These are phyloP conservation scores for Heliconius congener DNA, from an alignment of 1,140 invertebrate species.

Conservation along the genomic window DNA sequence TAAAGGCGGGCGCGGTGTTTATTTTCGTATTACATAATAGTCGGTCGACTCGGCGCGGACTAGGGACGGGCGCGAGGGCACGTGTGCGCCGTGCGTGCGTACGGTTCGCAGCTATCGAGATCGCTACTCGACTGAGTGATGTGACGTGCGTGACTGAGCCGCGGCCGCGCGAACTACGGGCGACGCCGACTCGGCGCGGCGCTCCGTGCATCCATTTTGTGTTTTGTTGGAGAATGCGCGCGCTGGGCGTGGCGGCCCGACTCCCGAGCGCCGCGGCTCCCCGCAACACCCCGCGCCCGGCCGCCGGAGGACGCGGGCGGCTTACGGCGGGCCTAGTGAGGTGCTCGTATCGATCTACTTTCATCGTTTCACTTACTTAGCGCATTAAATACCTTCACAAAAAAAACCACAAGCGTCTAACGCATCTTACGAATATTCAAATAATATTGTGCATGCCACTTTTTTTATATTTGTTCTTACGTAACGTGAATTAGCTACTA, in stretches of 20 bases:
- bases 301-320: constrained; percentile 39
- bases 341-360: constrained; percentile 39
- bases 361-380: constrained; percentile 43
- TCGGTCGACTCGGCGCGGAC: constrained; percentile 50
- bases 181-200: constrained; percentile 63
- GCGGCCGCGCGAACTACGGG: constrained; percentile 47
- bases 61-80: constrained; percentile 57
- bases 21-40: constrained; percentile 74
- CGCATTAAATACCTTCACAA: too few relatives aligned
- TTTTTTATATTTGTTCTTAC: too few relatives aligned
- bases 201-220: constrained; percentile 70
- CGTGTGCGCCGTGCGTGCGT: constrained; percentile 73
- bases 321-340: constrained; percentile 34
- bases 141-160: constrained; percentile 70
- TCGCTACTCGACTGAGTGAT: constrained; percentile 72
- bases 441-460: not conserved
- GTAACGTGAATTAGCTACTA: too few relatives aligned
- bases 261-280: constrained; percentile 22
- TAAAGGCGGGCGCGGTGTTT: constrained; percentile 60
- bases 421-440: not conserved
- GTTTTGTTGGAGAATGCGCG: constrained; percentile 76
- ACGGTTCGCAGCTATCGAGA: constrained; percentile 70
- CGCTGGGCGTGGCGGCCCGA: constrained; percentile 70
- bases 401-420: not conserved
- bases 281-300: too few relatives aligned